These are phyloP conservation scores for Polypterus bichir DNA, from an alignment of 2,113 vertebrate species.

Conservation along the genomic window DNA sequence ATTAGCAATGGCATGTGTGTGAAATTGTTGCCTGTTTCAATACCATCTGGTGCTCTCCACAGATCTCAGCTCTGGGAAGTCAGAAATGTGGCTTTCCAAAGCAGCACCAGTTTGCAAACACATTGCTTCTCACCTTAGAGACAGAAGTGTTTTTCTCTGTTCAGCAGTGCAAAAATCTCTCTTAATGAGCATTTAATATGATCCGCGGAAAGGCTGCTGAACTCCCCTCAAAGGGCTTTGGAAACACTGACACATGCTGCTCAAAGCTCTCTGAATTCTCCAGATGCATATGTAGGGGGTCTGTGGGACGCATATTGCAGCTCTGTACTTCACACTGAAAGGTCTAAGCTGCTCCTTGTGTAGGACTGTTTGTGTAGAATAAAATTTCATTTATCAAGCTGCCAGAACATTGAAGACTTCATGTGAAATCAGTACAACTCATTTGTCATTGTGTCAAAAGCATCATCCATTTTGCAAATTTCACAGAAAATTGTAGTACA, in stretches of 20 bases:
- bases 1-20: too few species aligned
- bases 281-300: background rate
- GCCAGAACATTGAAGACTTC: background rate
- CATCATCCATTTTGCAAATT: background rate
- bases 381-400: background rate
- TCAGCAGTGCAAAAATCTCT: background rate
- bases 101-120: too few species aligned
- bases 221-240: background rate
- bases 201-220: background rate
- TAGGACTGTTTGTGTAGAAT: background rate
- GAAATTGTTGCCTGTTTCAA: too few species aligned
- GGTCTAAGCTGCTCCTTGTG: background rate
- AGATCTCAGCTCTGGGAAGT: too few species aligned
- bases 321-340: background rate
- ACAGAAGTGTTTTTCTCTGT: conserved; percentile 1
- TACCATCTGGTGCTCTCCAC: too few species aligned
- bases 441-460: conserved; percentile 2
- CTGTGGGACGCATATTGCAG: background rate
- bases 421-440: background rate
- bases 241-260: conserved; percentile 5
- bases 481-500: too few species aligned
- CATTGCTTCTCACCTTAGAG: background rate
- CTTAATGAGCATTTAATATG: background rate
- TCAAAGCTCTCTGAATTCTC: background rate
- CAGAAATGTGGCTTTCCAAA: too few species aligned